These are phyloP conservation scores for Zaprionus inermis DNA, from an alignment of 1,140 invertebrate species.

Conservation along the genomic window DNA sequence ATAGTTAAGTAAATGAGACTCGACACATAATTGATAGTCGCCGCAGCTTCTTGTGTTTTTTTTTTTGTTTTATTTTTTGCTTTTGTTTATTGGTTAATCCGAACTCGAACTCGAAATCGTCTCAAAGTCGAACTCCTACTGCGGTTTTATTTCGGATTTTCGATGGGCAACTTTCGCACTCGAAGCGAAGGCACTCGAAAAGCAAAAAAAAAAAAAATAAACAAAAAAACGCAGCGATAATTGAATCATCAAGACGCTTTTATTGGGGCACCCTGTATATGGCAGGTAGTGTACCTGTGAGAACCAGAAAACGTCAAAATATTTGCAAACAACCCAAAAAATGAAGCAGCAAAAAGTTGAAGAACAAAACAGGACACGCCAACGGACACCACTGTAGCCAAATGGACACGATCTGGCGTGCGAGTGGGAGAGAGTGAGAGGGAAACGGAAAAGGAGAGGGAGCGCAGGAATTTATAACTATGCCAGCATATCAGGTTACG, in stretches of 20 bases:
- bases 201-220: not conserved
- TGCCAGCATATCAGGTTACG: constrained; percentile 43
- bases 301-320: constrained; percentile 72
- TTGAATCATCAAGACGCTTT: constrained; percentile 59
- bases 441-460: too few species aligned
- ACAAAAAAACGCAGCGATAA: constrained; percentile 31
- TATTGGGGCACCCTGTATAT: constrained; percentile 33
- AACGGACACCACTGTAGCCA: constrained; percentile 15
- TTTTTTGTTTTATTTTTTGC: not conserved
- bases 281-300: constrained; percentile 25
- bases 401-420: not conserved
- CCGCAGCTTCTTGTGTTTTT: not conserved
- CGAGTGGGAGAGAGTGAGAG: too few species aligned
- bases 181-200: constrained; percentile 40
- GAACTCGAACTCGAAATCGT: constrained; percentile 23
- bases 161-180: constrained; percentile 69
- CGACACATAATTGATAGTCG: constrained; percentile 72
- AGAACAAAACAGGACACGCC: constrained; percentile 51
- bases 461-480: constrained; percentile 18
- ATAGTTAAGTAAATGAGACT: constrained; percentile 67
- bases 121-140: constrained; percentile 28
- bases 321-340: constrained; percentile 70
- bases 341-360: constrained; percentile 50
- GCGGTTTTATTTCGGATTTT: constrained; percentile 7
- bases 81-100: constrained; percentile 34